These are phyloP conservation scores for Heloderma charlesbogerti DNA, from an alignment of 2,113 vertebrate genomes.

Conservation along the genomic window DNA sequence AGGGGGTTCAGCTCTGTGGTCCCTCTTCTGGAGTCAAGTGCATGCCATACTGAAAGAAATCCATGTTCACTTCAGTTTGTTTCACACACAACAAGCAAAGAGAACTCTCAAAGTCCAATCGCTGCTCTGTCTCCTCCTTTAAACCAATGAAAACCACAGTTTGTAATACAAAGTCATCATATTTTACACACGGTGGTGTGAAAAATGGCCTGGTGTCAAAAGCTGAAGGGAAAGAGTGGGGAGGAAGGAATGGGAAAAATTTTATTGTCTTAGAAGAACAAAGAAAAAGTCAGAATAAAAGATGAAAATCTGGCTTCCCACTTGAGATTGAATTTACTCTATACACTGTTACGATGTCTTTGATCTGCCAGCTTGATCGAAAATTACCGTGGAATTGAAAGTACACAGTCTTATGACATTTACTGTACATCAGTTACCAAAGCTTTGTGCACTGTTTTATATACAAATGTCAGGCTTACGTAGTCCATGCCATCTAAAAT, in stretches of 20 bases:
- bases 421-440: not conserved
- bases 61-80: not conserved
- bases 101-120: not conserved
- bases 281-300: not conserved
- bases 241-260: not conserved
- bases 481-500: not conserved
- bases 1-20: not conserved
- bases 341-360: not conserved
- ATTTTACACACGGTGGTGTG: conserved; percentile 7
- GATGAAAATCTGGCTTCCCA: not conserved
- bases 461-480: not conserved
- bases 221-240: not conserved
- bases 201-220: conserved; percentile 4
- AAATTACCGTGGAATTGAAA: conserved; percentile 1
- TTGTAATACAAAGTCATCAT: not conserved
- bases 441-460: not conserved
- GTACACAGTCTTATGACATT: not conserved
- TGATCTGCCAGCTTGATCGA: not conserved
- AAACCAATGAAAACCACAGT: not conserved
- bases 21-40: not conserved
- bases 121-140: conserved; percentile 1
- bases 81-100: not conserved
- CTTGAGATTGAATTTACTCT: not conserved
- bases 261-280: not conserved
- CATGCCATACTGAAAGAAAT: not conserved